Conservation (phyloP, 1,140 invertebrate genomes). For the Carposina sasakii region DNA sequence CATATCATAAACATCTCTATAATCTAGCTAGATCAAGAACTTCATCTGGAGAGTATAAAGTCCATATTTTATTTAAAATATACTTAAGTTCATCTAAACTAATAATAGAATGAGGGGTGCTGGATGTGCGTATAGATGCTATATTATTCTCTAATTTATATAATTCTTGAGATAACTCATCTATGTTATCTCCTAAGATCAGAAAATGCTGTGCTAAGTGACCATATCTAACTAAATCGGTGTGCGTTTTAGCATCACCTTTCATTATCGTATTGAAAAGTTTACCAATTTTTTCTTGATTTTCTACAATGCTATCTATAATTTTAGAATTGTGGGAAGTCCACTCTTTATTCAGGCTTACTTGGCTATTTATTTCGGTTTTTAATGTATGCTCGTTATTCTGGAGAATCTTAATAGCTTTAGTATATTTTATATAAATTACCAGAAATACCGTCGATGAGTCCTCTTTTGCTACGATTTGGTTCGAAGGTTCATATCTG, state of each 20-base stretch:
- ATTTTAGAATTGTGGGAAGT: conserved; percentile 14
- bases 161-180: not conserved
- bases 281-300: conserved; percentile 17
- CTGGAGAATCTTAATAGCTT: conserved; percentile 17
- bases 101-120: not conserved
- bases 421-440: conserved; percentile 21
- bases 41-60: conserved; percentile 11
- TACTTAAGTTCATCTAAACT: not conserved
- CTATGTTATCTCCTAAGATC: not conserved
- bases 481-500: conserved; percentile 10
- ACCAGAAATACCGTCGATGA: conserved; percentile 23
- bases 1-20: conserved; percentile 21
- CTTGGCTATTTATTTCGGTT: conserved; percentile 19
- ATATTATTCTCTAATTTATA: not conserved
- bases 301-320: conserved; percentile 10
- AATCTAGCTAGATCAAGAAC: conserved; percentile 15
- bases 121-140: not conserved
- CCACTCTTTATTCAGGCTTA: conserved; percentile 21
- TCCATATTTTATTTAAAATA: conserved; percentile 11
- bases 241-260: conserved; percentile 7
- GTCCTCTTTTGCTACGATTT: conserved; percentile 13
- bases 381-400: conserved; percentile 16
- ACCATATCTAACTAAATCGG: not conserved
- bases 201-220: not conserved
- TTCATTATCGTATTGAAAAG: conserved; percentile 7